phyloP scores from a whole-genome alignment of 2,888 invertebrate species.

The Piscicola geometra region DNA sequence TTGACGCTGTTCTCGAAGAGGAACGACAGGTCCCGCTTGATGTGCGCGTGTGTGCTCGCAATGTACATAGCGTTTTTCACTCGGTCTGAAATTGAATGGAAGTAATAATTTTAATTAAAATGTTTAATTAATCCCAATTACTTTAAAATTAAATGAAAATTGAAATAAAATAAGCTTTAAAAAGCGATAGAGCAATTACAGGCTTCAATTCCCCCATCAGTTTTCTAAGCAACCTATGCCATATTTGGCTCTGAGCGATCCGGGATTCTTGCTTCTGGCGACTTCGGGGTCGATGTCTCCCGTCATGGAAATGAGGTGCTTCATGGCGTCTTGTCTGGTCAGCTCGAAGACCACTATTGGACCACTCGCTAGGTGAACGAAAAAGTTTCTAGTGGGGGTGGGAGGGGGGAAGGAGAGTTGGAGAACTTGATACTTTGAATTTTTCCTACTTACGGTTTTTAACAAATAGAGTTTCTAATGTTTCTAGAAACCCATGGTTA shows the following conservation, averaged over 20 bases:
- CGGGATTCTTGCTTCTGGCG: conserved; percentile 76
- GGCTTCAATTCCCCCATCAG: too few species aligned
- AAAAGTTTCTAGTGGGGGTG: conserved; percentile 52
- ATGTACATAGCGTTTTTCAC: conserved; percentile 5
- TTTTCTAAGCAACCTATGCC: conserved; percentile 62
- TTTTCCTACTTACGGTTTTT: too few species aligned
- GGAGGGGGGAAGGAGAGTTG: too few species aligned
- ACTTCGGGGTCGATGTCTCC: conserved; percentile 66
- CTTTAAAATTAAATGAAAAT: too few species aligned
- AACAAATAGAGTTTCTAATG: background rate
- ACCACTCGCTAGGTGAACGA: conserved; percentile 67
- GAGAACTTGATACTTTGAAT: too few species aligned
- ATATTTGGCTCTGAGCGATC: conserved; percentile 76
- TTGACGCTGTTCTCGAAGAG: conserved; percentile 65
- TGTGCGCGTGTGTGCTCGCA: background rate
- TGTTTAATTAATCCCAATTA: background rate
- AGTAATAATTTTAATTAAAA: background rate
- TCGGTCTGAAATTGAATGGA: background rate
- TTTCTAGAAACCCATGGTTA: too few species aligned
- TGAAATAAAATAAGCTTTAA: background rate
- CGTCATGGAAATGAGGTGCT: conserved; percentile 62
- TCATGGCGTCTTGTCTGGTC: conserved; percentile 68
- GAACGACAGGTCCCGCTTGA: conserved; percentile 44
- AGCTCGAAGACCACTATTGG: conserved; percentile 70
- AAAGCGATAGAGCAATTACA: background rate